Evolutionary conservation across 2,113 vertebrate species (phyloP), one percentile per base, ranked within the genome.

Genomic region (Pteruthius melanotis): DNA sequence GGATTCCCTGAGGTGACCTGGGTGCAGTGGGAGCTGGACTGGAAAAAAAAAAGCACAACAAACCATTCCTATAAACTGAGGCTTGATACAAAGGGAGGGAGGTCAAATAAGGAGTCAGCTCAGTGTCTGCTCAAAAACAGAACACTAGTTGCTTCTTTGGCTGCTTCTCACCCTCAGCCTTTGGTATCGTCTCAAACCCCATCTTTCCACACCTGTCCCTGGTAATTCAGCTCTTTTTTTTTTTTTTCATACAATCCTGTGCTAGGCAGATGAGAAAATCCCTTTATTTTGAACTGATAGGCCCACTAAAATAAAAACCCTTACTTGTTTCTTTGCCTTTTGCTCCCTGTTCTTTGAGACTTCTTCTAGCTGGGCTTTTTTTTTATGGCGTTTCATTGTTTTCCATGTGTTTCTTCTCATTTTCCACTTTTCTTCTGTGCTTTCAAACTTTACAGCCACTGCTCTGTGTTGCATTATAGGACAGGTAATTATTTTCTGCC

Each of bases 41-140:
- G 11, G 10, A 24, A 19, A 22, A 11, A 10, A 13, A 10, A 23
- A 21, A 33, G 1, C 12, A 26, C 23, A n/a, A 3, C 11, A 42
- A 50, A 37, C 14, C 35, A 28, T 10, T 35, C 26, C 28, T 35
- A 0, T 1, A 2, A 31, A 10, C 2, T 6, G 11, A 68, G 37
- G 24, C 7, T 16, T 37, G 17, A 7, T 39, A 7, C 8, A 5
- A 35, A 42, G 20, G 24, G 35, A 80, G 31, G 9, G 21, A 61
- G n/a, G 15, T 37, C 20, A 37, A 3, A 7, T 4, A 20, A 27
- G 0, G 3, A 80, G 22, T 24, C 54, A 49, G 30, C 28, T 64
- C 6, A 0, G 9, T 14, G 11, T 49, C 57, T 40, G 22, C 31
- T 56, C 30, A 33, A 56, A 66, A 77, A 2, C 10, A 3, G 22